Conservation (phyloP, 2,888 invertebrate genomes). For the Xylota segnis region DNA sequence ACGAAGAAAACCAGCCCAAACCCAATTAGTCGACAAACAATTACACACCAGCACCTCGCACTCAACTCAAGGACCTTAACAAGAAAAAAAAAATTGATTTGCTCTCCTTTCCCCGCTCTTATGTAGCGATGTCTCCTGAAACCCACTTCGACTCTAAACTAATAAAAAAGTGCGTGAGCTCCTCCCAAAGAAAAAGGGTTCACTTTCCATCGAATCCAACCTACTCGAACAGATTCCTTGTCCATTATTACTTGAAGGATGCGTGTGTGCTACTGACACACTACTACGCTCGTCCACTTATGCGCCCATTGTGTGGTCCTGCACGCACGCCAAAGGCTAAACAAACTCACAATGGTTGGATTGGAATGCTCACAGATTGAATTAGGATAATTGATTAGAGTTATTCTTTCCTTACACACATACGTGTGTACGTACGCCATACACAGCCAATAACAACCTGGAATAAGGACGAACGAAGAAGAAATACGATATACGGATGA, state of each 20-base stretch:
- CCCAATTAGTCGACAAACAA: neutral
- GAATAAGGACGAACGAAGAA: neutral
- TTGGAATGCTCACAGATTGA: conserved; percentile 33
- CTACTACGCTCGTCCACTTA: conserved; percentile 5
- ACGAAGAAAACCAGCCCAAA: neutral
- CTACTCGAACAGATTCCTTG: neutral
- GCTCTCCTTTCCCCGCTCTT: neutral
- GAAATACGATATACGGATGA: conserved; percentile 6
- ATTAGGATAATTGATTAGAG: conserved; percentile 65
- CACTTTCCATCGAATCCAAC: neutral
- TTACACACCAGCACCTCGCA: neutral
- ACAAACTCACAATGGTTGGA: conserved; percentile 6
- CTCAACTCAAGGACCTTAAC: neutral
- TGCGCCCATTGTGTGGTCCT: conserved; percentile 26
- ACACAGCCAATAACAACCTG: neutral
- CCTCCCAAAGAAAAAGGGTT: conserved; percentile 25
- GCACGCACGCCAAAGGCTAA: conserved; percentile 25
- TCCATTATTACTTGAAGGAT: conserved; percentile 32
- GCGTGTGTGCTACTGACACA: conserved; percentile 25
- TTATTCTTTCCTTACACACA: conserved; percentile 24
- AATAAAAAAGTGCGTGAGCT: conserved; percentile 39
- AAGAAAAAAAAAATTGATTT: neutral
- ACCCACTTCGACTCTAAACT: conserved; percentile 8
- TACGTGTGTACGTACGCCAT: neutral
- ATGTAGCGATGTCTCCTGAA: neutral